These are phyloP conservation scores for Syrista parreyssii DNA, from an alignment of 2,888 invertebrate genomes.

Conservation along the genomic window DNA sequence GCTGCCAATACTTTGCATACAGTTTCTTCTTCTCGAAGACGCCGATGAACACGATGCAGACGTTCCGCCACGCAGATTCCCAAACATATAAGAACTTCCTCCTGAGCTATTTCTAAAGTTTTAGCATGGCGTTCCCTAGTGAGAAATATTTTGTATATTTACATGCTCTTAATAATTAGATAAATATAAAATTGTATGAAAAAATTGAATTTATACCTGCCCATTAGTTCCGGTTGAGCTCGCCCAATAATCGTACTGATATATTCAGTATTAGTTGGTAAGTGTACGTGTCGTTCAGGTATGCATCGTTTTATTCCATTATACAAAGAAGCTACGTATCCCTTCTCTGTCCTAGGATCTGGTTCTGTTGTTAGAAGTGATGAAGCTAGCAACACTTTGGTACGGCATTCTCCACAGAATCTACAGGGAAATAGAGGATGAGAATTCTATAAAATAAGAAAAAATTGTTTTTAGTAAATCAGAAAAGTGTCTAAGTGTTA, in stretches of 20 bases:
- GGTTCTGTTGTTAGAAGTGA: conserved; percentile 86
- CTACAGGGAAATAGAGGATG: conserved; percentile 50
- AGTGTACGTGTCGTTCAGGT: conserved; percentile 87
- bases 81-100: conserved; percentile 94
- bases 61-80: conserved; percentile 94
- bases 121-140: conserved; percentile 90
- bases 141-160: not conserved
- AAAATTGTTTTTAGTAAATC: not conserved
- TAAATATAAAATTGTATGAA: not conserved
- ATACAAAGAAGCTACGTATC: conserved; percentile 88
- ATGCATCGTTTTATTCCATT: conserved; percentile 88
- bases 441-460: not conserved
- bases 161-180: not conserved
- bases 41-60: conserved; percentile 86
- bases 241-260: conserved; percentile 88
- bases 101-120: conserved; percentile 96
- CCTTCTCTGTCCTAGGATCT: conserved; percentile 88
- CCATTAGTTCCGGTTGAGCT: conserved; percentile 92
- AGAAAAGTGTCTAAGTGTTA: conserved; percentile 38
- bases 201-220: conserved; percentile 70
- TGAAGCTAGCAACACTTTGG: conserved; percentile 88
- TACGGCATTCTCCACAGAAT: conserved; percentile 93
- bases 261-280: conserved; percentile 88
- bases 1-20: conserved; percentile 94
- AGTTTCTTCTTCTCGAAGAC: conserved; percentile 90